phyloP scores from a whole-genome alignment of 1,140 invertebrate species.

The Drosophila insularis region DNA sequence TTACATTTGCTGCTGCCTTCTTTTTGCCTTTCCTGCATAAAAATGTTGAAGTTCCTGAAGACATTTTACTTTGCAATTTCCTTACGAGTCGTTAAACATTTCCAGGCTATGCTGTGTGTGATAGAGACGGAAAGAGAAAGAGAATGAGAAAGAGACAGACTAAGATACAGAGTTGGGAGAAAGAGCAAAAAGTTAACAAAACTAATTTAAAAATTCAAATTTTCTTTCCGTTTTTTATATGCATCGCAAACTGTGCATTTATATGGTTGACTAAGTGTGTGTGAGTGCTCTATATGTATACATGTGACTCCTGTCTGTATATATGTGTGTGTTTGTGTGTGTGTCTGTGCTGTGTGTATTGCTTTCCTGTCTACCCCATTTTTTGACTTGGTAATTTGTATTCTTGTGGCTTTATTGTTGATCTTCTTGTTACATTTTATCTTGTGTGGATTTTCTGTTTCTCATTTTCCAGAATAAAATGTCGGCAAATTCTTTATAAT shows the following conservation, averaged over 20 bases:
- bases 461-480: constrained; percentile 35
- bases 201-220: constrained; percentile 82
- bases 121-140: constrained; percentile 19
- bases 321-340: neutral
- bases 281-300: neutral
- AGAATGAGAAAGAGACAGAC: neutral
- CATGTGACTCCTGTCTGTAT: constrained; percentile 14
- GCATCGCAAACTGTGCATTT: constrained; percentile 76
- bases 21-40: constrained; percentile 55
- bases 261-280: constrained; percentile 56
- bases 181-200: constrained; percentile 77
- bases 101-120: constrained; percentile 61
- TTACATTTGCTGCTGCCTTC: constrained; percentile 66
- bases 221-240: constrained; percentile 80
- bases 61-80: constrained; percentile 81
- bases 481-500: constrained; percentile 57
- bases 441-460: constrained; percentile 23
- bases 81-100: constrained; percentile 81
- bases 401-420: constrained; percentile 74
- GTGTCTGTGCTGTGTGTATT: constrained; percentile 4
- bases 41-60: constrained; percentile 79
- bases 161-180: constrained; percentile 20
- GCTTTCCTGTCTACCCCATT: constrained; percentile 43
- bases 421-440: constrained; percentile 67
- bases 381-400: constrained; percentile 72